Percentiles rank a stretch among this genome's conserved stretches.
Conservation (phyloP, 2,113 vertebrate species). For the Halichoeres trimaculatus region DNA sequence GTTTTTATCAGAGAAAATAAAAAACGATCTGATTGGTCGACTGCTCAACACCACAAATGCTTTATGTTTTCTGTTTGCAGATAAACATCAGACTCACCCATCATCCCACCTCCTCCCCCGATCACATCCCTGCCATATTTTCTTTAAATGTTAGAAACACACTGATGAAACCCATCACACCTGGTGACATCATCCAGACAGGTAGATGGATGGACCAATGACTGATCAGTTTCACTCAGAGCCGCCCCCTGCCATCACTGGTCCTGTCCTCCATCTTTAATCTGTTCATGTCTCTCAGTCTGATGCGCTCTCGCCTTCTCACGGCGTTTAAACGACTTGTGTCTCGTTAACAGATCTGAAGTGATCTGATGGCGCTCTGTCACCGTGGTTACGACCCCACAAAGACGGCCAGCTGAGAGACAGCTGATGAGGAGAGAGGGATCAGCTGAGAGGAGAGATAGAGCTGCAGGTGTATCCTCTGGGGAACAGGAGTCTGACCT, state of each 20-base stretch:
- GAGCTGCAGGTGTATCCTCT: background rate
- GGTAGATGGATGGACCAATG: too few relatives aligned
- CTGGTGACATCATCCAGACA: too few relatives aligned
- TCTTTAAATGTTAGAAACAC: too few relatives aligned
- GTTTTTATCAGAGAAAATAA: slow-evolving; percentile 48
- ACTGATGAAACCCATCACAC: too few relatives aligned
- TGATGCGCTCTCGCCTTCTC: too few relatives aligned
- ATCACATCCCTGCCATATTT: too few relatives aligned
- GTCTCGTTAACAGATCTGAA: background rate
- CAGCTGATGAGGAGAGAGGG: background rate
- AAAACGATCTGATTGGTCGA: slow-evolving; percentile 3
- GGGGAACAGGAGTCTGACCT: background rate
- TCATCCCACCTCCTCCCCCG: too few relatives aligned
- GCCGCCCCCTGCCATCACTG: too few relatives aligned
- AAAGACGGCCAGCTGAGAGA: background rate
- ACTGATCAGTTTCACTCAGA: too few relatives aligned
- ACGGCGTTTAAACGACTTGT: background rate
- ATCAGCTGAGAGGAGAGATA: background rate
- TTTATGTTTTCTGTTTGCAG: background rate
- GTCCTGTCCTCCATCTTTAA: too few relatives aligned
- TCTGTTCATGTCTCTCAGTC: too few relatives aligned
- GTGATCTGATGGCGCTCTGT: background rate
- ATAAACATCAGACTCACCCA: background rate
- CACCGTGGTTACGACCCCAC: background rate
- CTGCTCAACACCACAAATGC: background rate